Base-by-base conservation (phyloP, 2,888 invertebrate species). In the Agonopterix subpropinquella region DNA sequence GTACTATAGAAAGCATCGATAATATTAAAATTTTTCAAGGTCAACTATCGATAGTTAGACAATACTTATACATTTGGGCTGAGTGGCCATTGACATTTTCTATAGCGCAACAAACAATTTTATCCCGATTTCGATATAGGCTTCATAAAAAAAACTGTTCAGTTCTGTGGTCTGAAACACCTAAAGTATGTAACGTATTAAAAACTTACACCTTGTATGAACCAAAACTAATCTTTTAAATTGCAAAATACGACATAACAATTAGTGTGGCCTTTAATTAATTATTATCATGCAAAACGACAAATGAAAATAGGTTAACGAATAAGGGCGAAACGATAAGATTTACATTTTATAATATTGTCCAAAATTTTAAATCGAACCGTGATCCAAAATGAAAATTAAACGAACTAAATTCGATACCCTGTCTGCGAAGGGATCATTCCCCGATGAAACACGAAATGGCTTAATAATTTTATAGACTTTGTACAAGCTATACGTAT, bases 321-420 rank as follows among this genome's bases (percentile, higher is more conserved):
- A 77, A 78, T 73, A 77, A 75, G 78, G 79, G 70, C 68, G 44
- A 56, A 55, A 49, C 46, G 35, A 55, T 56, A 52, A 54, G 51
- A 59, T 61, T 45, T 58, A 60, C 53, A 54, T 62, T 65, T 68
- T 67, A 70, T 66, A 73, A 80, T 82, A 82, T 82, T 82, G 80
- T 81, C 80, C 66, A 73, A 73, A 74, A 67, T 75, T 73, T 64
- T 70, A 72, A 39, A 69, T 68, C 62, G 61, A 78, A 69, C 49
- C 54, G 58, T 59, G 57, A 59, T 56, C 62, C 61, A 64, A 63
- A 54, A 51, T 52, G 11, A 59, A 61, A 59, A 50, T 48, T 55
- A 65, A 61, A 59, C 39, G 49, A 70, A 74, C 53, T 52, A 67
- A 73, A 72, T 47, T 57, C 62, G 64, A 74, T 81, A 82, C 81